Base-by-base conservation (phyloP, 2,888 invertebrate species). In the Physocephala rufipes region DNA sequence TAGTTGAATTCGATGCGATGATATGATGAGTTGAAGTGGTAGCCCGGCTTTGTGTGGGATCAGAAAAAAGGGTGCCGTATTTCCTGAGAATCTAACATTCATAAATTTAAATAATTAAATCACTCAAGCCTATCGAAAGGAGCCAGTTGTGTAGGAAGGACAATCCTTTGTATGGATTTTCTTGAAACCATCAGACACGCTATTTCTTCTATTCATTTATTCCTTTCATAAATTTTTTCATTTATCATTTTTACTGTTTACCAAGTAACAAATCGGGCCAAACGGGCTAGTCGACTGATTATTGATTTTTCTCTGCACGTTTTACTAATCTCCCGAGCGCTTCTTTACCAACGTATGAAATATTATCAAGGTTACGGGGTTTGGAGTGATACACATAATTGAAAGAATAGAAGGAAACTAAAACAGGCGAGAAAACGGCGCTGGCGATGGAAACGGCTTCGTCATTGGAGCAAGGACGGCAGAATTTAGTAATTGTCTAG, bases 281-380 rank as follows among this genome's bases (percentile, higher is more conserved):
- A 36, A 36, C 36, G 5, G 26, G 15, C 16, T 26, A 12, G 24
- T 58, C 58, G 58, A 0, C 58, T 28, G 26, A 26, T 58, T 58
- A 58, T 58, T 58, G 58, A 58, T 58, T 58, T 58, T 28, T 63
- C 7, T 36, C 63, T 30, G 15, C 45, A 43, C 15, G 13, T 26
- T n/a, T 62, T 4, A 30, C 21, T 45, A 28, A 30, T 36, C 19
- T 36, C 26, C 15, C 13, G 15, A 28, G 30, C 51, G 15, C 51
- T n/a, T 47, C 47, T 63, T 24, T 12, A 3, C 36, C 62, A 36
- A 7, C 4, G 45, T 36, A 43, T n/a, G n/a, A n/a, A n/a, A n/a
- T n/a, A 74, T 74, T 72, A 67, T 74, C 74, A 75, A 75, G 75
- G 75, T 67, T 72, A 67, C 26, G 16, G n/a, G n/a, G 30, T 19